phyloP scores from a whole-genome alignment of 1,140 invertebrate species.

The Armadillidium nasatum region DNA sequence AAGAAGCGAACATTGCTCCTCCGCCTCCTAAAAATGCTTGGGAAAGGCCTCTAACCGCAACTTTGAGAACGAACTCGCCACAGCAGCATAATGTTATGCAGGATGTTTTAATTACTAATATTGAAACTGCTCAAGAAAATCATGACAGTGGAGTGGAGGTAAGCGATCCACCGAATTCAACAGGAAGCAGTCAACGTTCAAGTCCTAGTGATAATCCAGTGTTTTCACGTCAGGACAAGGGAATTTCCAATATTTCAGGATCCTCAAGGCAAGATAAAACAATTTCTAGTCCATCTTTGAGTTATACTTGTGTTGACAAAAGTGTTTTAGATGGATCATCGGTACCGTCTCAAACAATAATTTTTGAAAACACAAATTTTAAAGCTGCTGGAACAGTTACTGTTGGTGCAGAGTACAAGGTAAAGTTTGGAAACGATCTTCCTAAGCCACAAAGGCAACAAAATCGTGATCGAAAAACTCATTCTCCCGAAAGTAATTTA shows the following conservation, averaged over 20 bases:
- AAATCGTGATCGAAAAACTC: slow-evolving; percentile 39
- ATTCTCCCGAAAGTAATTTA: slow-evolving; percentile 55
- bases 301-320: slow-evolving; percentile 34
- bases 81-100: slow-evolving; percentile 20
- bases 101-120: slow-evolving; percentile 47
- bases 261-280: background rate
- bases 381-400: slow-evolving; percentile 55
- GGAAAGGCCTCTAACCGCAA: slow-evolving; percentile 51
- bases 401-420: slow-evolving; percentile 45
- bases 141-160: slow-evolving; percentile 56
- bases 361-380: slow-evolving; percentile 88
- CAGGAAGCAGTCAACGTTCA: slow-evolving; percentile 53
- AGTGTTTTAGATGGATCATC: slow-evolving; percentile 64
- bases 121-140: slow-evolving; percentile 49
- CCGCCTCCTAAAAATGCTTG: slow-evolving; percentile 53
- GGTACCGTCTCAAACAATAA: slow-evolving; percentile 77
- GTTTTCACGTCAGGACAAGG: slow-evolving; percentile 24
- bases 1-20: slow-evolving; percentile 47
- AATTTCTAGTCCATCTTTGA: background rate
- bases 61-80: slow-evolving; percentile 41
- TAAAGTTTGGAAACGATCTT: slow-evolving; percentile 48
- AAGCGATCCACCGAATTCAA: slow-evolving; percentile 53
- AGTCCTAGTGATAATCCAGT: slow-evolving; percentile 51
- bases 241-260: background rate
- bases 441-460: slow-evolving; percentile 52